Percentiles rank a stretch among this genome's conserved stretches.
phyloP scores from a whole-genome alignment of 2,113 vertebrate genomes.

The Bolborhynchus lineola region DNA sequence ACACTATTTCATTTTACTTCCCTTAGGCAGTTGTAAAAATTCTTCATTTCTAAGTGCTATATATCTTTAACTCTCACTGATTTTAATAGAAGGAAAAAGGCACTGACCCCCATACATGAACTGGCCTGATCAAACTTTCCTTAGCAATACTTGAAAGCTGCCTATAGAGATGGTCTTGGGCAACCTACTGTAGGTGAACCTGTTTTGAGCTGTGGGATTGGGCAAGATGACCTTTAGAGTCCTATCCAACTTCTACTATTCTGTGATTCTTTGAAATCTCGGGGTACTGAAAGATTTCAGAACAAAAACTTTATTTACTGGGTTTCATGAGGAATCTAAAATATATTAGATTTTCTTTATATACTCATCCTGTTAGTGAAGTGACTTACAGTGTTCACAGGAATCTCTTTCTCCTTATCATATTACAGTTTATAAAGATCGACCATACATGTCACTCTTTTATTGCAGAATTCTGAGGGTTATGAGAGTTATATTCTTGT shows the following conservation, averaged over 20 bases:
- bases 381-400: background rate
- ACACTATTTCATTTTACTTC: background rate
- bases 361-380: background rate
- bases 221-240: background rate
- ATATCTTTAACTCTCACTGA: background rate
- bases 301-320: background rate
- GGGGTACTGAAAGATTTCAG: background rate
- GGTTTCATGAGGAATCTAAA: background rate
- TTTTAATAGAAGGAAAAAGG: background rate
- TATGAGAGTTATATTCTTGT: background rate
- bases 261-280: background rate
- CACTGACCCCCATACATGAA: background rate
- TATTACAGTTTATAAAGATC: background rate
- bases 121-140: accelerated
- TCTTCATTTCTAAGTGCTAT: background rate
- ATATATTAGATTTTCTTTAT: background rate
- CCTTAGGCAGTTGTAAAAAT: background rate
- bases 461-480: background rate
- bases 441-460: background rate
- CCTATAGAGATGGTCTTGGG: background rate
- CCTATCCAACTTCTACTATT: accelerated
- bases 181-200: background rate
- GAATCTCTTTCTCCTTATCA: background rate
- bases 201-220: background rate
- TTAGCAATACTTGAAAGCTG: background rate